Evolutionary conservation across 2,113 vertebrate genomes (phyloP).

Genomic region (Clarias macrocephalus): DNA sequence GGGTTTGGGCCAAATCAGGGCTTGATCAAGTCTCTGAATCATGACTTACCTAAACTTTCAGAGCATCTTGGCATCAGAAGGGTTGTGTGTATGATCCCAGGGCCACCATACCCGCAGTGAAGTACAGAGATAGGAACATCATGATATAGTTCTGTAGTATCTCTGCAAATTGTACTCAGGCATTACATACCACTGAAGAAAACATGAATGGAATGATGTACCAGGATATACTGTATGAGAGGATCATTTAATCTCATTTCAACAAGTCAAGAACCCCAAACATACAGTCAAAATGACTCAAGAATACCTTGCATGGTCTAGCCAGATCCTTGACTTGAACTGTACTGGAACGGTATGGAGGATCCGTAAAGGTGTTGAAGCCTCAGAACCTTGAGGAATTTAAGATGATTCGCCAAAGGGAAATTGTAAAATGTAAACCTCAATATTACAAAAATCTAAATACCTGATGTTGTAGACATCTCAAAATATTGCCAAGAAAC

Average conservation of each 20-base stretch:
- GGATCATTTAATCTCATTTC: neutral
- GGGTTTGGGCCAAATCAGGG: neutral
- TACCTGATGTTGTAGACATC: too few species aligned
- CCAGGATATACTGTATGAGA: neutral
- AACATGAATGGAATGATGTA: neutral
- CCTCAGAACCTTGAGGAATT: too few species aligned
- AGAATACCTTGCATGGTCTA: neutral
- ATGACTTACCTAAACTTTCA: neutral
- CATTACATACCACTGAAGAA: neutral
- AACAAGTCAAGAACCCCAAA: neutral
- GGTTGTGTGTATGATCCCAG: neutral
- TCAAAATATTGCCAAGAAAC: too few species aligned
- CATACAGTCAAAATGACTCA: neutral
- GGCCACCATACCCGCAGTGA: neutral
- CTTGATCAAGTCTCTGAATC: neutral
- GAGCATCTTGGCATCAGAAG: neutral
- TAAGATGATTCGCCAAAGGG: too few species aligned
- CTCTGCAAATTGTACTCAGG: neutral
- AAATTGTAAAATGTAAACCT: too few species aligned
- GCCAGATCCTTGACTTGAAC: neutral
- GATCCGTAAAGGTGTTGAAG: too few species aligned
- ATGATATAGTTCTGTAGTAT: neutral
- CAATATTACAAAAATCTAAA: too few species aligned
- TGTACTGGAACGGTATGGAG: too few species aligned
- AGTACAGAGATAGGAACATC: neutral